These are phyloP conservation scores for Geotrypetes seraphini DNA, from an alignment of 2,797 vertebrate species.

Conservation along the genomic window DNA sequence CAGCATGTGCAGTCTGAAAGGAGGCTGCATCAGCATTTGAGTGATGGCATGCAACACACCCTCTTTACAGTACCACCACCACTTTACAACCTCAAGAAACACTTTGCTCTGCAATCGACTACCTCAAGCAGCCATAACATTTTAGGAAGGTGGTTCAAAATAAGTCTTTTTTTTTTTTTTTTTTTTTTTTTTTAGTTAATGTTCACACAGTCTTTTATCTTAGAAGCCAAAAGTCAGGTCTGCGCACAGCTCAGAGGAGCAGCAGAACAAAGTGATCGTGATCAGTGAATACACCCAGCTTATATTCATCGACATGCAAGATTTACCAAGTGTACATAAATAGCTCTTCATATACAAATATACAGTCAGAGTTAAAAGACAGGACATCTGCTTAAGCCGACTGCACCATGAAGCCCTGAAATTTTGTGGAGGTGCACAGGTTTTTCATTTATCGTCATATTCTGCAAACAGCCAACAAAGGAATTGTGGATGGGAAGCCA, in stretches of 20 bases:
- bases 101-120: background rate
- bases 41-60: slow-evolving; percentile 10
- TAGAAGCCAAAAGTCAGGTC: slow-evolving; percentile 10
- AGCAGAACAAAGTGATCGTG: background rate
- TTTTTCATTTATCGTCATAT: slow-evolving; percentile 63
- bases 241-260: background rate
- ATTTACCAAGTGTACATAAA: background rate
- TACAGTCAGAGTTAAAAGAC: slow-evolving; percentile 38
- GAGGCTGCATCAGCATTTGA: slow-evolving; percentile 3
- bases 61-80: too few relatives aligned
- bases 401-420: slow-evolving; percentile 56
- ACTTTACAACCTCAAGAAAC: too few relatives aligned
- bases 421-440: slow-evolving; percentile 53
- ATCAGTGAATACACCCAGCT: background rate
- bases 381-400: slow-evolving; percentile 79
- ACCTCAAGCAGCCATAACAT: slow-evolving; percentile 3
- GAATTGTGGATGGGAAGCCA: slow-evolving; percentile 55
- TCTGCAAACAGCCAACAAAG: slow-evolving; percentile 75
- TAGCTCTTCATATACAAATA: background rate
- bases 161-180: too few relatives aligned
- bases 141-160: slow-evolving; percentile 12
- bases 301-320: background rate
- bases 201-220: background rate
- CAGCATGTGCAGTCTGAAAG: slow-evolving; percentile 26
- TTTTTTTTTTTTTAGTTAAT: too few relatives aligned